Conservation (phyloP, 2,113 vertebrate genomes). For the Hemibagrus wyckioides region DNA sequence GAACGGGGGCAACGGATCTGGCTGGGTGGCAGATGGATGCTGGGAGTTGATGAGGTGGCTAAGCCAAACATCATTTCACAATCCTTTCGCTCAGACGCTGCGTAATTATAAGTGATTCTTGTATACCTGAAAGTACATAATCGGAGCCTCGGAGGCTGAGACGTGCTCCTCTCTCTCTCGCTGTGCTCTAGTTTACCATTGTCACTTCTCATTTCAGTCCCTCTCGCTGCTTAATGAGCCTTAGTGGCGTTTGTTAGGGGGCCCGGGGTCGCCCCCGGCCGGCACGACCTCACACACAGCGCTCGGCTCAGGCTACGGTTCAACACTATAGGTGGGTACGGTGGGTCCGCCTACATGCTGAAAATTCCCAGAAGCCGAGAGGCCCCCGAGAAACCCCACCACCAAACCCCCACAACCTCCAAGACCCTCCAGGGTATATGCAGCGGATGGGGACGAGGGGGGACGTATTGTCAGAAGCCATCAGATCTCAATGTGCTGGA, state of each 20-base stretch:
- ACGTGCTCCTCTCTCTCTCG: background rate
- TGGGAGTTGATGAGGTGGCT: conserved; percentile 38
- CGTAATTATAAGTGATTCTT: background rate
- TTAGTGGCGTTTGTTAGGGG: conserved; percentile 42
- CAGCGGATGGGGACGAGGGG: conserved; percentile 37
- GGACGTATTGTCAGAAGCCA: conserved; percentile 52
- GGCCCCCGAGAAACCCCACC: conserved; percentile 36
- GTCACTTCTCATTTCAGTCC: conserved; percentile 49
- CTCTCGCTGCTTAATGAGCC: conserved; percentile 40
- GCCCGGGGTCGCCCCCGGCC: conserved; percentile 38
- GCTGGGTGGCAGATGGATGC: conserved; percentile 52
- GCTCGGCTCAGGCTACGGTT: conserved; percentile 25
- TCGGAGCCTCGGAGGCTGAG: background rate
- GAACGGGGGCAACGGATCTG: conserved; percentile 28
- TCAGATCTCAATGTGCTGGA: conserved; percentile 52
- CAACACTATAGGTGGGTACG: conserved; percentile 40
- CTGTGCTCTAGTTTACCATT: conserved; percentile 36
- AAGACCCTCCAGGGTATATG: conserved; percentile 28
- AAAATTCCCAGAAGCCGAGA: conserved; percentile 48
- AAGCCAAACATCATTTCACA: conserved; percentile 36
- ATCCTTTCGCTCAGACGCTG: conserved; percentile 11
- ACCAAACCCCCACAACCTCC: background rate
- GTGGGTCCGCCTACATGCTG: conserved; percentile 34
- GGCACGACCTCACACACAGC: conserved; percentile 31
- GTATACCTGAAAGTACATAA: conserved; percentile 1